Evolutionary conservation across 2,797 vertebrate species (phyloP).

Genomic region (Numenius phaeopus): DNA sequence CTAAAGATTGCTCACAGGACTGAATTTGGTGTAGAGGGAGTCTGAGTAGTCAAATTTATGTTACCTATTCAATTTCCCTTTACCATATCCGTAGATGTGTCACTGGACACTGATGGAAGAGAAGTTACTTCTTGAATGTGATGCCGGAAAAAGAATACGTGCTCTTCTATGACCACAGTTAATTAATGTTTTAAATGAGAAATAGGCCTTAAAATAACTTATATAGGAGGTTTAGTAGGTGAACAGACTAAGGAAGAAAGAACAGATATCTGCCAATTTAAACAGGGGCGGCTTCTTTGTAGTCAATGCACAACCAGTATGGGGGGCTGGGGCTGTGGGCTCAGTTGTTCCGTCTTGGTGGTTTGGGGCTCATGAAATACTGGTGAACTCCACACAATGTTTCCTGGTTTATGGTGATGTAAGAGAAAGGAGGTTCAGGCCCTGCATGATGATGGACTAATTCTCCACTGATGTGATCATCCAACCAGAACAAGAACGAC

Average conservation of each 20-base stretch:
- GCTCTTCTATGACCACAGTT: not conserved
- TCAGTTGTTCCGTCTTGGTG: not conserved
- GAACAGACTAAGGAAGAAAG: not conserved
- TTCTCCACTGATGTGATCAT: slow-evolving; percentile 12
- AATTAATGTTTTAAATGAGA: not conserved
- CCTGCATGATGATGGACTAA: not conserved
- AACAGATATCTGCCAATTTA: not conserved
- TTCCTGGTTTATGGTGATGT: not conserved
- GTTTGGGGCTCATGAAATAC: not conserved
- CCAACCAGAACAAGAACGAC: slow-evolving; percentile 28
- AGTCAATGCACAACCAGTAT: accelerated
- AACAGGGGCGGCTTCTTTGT: not conserved
- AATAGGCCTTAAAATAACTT: not conserved
- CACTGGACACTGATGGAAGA: not conserved
- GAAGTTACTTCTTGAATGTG: not conserved
- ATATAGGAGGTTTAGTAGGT: not conserved
- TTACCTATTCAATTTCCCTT: not conserved
- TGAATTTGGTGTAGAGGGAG: not conserved
- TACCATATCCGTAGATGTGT: not conserved
- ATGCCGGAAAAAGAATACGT: not conserved
- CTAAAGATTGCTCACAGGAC: not conserved
- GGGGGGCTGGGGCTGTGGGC: not conserved
- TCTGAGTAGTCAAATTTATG: not conserved
- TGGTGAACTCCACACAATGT: not conserved
- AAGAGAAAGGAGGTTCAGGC: not conserved